Percentiles rank a stretch among this genome's conserved stretches.
Conservation (phyloP, 2,797 vertebrate genomes). For the Cuculus canorus region DNA sequence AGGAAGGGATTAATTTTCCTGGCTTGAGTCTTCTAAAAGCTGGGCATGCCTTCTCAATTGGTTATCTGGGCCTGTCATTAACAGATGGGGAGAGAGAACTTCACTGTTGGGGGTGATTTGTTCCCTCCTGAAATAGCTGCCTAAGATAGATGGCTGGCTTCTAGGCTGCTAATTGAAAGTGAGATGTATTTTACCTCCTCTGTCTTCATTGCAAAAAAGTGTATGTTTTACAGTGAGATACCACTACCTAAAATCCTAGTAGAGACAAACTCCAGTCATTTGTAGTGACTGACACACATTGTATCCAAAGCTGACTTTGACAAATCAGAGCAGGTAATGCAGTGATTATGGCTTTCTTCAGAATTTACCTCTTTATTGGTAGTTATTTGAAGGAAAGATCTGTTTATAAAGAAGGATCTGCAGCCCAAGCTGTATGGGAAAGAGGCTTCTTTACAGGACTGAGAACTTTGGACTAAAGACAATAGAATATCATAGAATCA, state of each 20-base stretch:
- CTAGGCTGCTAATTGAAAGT: constrained; percentile 36
- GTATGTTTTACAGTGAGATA: background rate
- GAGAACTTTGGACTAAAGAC: background rate
- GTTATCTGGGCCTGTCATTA: constrained; percentile 55
- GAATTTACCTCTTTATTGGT: background rate
- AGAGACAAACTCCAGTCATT: rapidly evolving
- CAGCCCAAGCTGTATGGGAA: background rate
- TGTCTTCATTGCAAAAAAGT: background rate
- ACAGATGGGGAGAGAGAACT: constrained; percentile 52
- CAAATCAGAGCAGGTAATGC: background rate
- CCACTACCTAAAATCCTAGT: background rate
- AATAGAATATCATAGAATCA: background rate
- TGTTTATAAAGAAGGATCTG: background rate
- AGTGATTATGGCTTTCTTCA: background rate
- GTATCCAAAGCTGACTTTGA: background rate
- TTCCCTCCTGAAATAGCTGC: constrained; percentile 60
- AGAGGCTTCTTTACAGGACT: background rate
- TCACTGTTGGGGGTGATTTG: constrained; percentile 59
- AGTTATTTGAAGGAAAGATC: background rate
- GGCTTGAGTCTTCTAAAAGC: constrained; percentile 7
- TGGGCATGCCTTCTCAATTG: constrained; percentile 38
- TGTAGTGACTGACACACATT: background rate
- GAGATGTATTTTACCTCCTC: background rate
- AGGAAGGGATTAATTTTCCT: background rate
- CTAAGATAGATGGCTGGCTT: constrained; percentile 5